These are phyloP conservation scores for Zootoca vivipara DNA, from an alignment of 2,113 vertebrate species.

Conservation along the genomic window DNA sequence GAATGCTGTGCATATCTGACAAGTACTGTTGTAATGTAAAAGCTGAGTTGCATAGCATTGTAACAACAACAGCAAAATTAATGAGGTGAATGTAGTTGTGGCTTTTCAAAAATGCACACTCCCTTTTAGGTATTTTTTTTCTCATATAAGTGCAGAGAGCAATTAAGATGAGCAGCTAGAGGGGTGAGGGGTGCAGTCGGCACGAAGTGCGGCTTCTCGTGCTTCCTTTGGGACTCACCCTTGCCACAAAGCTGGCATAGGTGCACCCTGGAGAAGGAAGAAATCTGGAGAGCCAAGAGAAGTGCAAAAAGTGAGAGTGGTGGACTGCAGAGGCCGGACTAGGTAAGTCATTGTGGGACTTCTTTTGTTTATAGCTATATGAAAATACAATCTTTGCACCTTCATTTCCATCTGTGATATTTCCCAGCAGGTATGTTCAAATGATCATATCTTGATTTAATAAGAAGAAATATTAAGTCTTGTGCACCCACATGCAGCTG, in stretches of 20 bases:
- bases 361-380: background rate
- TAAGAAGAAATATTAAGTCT: no score
- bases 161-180: constrained; percentile 91
- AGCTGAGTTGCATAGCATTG: constrained; percentile 63
- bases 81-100: constrained; percentile 93
- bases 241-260: constrained; percentile 71
- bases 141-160: constrained; percentile 73
- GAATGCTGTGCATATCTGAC: constrained; percentile 70
- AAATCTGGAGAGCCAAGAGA: constrained; percentile 70
- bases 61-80: constrained; percentile 80
- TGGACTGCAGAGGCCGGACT: constrained; percentile 90
- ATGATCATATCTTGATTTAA: no score
- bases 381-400: no score
- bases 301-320: constrained; percentile 75
- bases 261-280: constrained; percentile 64
- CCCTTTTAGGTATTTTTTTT: constrained; percentile 74
- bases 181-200: constrained; percentile 79
- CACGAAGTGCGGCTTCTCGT: constrained; percentile 85
- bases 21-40: constrained; percentile 75
- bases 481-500: no score
- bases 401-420: no score
- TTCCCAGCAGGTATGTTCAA: no score
- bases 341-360: constrained; percentile 74
- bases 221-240: constrained; percentile 75
- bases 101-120: constrained; percentile 74